Evolutionary conservation across 2,113 vertebrate species (phyloP).

Genomic region (Ceyx margarethae): DNA sequence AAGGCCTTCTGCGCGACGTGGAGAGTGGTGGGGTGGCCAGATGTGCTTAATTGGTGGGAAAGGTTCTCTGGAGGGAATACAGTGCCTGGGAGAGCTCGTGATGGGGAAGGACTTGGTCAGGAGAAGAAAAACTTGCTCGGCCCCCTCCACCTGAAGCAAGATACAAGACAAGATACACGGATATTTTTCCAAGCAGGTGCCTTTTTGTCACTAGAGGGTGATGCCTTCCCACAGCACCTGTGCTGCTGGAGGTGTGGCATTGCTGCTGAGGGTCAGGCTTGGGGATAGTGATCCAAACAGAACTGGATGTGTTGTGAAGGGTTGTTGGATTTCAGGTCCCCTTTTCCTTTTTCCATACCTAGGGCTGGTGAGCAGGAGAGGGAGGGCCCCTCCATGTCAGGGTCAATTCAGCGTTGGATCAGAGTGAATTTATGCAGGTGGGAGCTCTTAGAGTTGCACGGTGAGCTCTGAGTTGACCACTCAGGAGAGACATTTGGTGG

Average conservation of each 20-base stretch:
- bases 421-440: background rate
- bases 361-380: background rate
- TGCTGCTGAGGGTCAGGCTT: fast-evolving
- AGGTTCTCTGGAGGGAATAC: background rate
- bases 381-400: fast-evolving
- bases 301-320: background rate
- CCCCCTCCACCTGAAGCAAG: fast-evolving
- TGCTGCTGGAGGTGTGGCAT: background rate
- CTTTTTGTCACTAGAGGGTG: background rate
- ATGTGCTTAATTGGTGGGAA: fast-evolving
- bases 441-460: background rate
- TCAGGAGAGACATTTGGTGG: background rate
- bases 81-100: background rate
- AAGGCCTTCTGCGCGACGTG: fast-evolving
- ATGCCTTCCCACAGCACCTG: background rate
- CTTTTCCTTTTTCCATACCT: background rate
- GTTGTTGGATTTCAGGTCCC: background rate
- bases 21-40: background rate
- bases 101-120: background rate
- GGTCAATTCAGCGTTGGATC: fast-evolving
- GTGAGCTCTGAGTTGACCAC: background rate
- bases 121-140: background rate
- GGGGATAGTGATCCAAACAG: fast-evolving
- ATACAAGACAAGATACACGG: background rate
- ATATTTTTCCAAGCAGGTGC: background rate